Base-by-base conservation (phyloP, 2,797 vertebrate genomes). In the Rallus crepitans region DNA sequence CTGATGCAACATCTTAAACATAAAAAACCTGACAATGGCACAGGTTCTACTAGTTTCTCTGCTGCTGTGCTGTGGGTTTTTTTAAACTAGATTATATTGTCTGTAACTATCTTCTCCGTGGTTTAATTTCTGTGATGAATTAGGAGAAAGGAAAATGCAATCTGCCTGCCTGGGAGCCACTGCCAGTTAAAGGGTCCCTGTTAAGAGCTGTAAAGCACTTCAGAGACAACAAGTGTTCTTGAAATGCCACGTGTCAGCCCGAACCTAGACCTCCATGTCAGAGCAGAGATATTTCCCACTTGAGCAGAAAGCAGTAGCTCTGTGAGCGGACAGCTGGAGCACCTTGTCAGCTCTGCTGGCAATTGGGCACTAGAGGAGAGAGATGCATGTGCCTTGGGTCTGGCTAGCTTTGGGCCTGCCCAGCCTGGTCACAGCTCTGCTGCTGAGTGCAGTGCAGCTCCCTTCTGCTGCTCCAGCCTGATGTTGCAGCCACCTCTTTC, bases 121-220 rank as follows among this genome's bases (percentile, higher is more conserved):
- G 59, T 79, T 94, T 90, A 70, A 90, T 89, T 89, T 89, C 52
- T 63, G 0, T 61, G 52, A 64, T 77, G 33, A 89, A 31, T 85
- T 71, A 79, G 39, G 55, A 87, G 61, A 78, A 76, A 90, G 70
- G 16, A 91, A 77, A 66, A 61, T 19, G 31, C 24, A 28, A 2
- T 66, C 30, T 82, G 28, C 28, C 48, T 85, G 61, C 63, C 66
- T 90, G 12, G 42, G 65, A 81, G 61, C 31, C 39, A 21, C 75
- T 70, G 45, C 57, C 25, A 25, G 17, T 65, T 59, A 81, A 65
- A 77, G 37, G 45, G 24, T 57, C 65, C 83, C 63, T 75, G 7
- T 56, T 84, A 59, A 72, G 50, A 47, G 72, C 65, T 72, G 63
- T 50, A 70, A 89, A 96, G 33, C 86, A 60, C 66, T 80, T 83